phyloP scores from a whole-genome alignment of 2,797 vertebrate species.

The Argyrosomus regius region DNA sequence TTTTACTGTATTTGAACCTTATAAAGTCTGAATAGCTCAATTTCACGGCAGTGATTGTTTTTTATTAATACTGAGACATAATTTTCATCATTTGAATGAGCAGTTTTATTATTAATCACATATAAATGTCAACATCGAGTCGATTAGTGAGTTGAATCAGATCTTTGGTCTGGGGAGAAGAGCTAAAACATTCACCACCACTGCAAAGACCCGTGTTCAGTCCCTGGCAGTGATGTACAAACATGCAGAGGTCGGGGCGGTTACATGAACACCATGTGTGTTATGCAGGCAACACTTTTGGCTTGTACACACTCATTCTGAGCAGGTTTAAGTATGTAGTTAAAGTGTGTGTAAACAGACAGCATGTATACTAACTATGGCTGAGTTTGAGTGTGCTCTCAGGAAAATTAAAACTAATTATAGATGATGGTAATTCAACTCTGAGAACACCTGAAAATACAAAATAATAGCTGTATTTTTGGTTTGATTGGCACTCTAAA shows the following conservation, averaged over 20 bases:
- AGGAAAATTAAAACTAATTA: conserved; percentile 4
- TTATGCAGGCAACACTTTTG: background rate
- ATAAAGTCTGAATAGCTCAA: conserved; percentile 7
- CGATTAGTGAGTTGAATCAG: conserved; percentile 43
- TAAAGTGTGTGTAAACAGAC: background rate
- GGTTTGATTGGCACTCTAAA: background rate
- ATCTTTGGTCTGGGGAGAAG: conserved; percentile 22
- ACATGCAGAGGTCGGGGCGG: conserved; percentile 1
- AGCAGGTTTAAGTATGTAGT: background rate
- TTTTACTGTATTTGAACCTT: background rate
- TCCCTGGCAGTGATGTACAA: background rate
- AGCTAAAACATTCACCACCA: background rate
- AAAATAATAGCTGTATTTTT: background rate
- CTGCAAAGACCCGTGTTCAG: background rate
- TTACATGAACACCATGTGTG: background rate
- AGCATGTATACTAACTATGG: background rate
- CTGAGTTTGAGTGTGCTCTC: background rate
- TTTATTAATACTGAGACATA: background rate
- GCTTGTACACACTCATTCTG: background rate
- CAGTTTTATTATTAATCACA: conserved; percentile 38
- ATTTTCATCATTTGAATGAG: conserved; percentile 38
- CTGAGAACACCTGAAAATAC: background rate
- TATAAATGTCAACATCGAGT: conserved; percentile 38
- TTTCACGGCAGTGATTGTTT: conserved; percentile 19
- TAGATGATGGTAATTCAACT: background rate